Evolutionary conservation across 2,113 vertebrate genomes (phyloP).

Genomic region (Brachirus orientalis): DNA sequence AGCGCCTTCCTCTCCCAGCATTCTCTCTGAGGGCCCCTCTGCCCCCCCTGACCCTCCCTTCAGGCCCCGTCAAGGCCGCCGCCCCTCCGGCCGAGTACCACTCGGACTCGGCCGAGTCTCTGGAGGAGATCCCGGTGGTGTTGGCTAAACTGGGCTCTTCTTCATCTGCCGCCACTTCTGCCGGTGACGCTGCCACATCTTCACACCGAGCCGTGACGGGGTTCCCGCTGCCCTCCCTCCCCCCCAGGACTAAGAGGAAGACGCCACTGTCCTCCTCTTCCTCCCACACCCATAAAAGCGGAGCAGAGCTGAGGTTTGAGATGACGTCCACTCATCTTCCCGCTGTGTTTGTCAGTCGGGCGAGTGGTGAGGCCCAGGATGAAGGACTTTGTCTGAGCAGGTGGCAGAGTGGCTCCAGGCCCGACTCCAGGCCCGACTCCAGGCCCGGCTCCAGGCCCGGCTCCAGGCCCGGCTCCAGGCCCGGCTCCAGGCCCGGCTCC

Average conservation of each 20-base stretch:
- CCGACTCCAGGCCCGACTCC: constrained; percentile 29
- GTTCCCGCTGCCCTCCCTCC: constrained; percentile 55
- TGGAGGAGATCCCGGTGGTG: constrained; percentile 91
- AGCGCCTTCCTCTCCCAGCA: constrained; percentile 76
- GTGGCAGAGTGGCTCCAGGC: constrained; percentile 31
- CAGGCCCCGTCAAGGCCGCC: constrained; percentile 68
- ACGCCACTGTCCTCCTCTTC: constrained; percentile 17
- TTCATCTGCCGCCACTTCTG: too few relatives aligned
- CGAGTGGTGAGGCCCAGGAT: constrained; percentile 73
- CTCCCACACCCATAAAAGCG: constrained; percentile 19
- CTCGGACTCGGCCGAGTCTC: constrained; percentile 88
- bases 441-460: too few relatives aligned
- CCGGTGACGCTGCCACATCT: constrained; percentile 21
- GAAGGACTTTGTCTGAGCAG: constrained; percentile 29
- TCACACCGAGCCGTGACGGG: constrained; percentile 7
- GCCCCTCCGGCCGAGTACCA: constrained; percentile 85
- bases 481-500: constrained; percentile 54
- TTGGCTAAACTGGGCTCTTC: constrained; percentile 88
- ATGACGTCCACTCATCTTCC: constrained; percentile 76
- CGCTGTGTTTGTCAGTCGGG: constrained; percentile 84
- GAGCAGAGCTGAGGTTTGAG: constrained; percentile 72
- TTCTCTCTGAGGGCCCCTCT: constrained; percentile 75
- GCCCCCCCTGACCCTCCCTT: constrained; percentile 50
- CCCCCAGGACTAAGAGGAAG: constrained; percentile 79
- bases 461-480: constrained; percentile 1